phyloP scores from a whole-genome alignment of 2,888 invertebrate species.

The Laspeyria flexula region DNA sequence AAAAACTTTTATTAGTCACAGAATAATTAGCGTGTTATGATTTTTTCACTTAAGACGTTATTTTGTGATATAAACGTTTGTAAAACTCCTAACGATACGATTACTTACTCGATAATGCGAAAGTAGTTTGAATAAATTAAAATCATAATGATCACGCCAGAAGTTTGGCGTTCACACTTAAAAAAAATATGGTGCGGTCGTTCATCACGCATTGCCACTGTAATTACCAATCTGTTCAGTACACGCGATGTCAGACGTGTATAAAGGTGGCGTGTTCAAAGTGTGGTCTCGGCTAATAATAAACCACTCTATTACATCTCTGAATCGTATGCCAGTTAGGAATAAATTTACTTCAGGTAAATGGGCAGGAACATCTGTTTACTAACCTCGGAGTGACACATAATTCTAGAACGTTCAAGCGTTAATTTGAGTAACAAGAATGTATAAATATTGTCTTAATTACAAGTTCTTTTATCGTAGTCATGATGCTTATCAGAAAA shows the following conservation, averaged over 20 bases:
- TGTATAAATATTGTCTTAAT: background rate
- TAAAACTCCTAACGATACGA: too few relatives aligned
- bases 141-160: too few relatives aligned
- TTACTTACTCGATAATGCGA: too few relatives aligned
- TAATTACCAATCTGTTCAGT: background rate
- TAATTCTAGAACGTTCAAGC: background rate
- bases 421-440: background rate
- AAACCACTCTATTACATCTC: slow-evolving; percentile 9
- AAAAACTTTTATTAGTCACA: too few relatives aligned
- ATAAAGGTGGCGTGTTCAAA: slow-evolving; percentile 1
- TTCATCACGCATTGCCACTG: too few relatives aligned
- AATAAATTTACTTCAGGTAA: slow-evolving; percentile 10
- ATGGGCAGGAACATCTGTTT: slow-evolving; percentile 9
- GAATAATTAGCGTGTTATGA: too few relatives aligned
- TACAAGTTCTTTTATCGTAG: background rate
- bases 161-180: too few relatives aligned
- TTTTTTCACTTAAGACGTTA: too few relatives aligned
- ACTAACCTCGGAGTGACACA: background rate
- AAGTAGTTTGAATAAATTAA: too few relatives aligned
- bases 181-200: too few relatives aligned
- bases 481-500: too few relatives aligned
- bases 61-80: too few relatives aligned
- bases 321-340: slow-evolving; percentile 6
- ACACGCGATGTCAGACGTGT: slow-evolving; percentile 4
- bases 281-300: slow-evolving; percentile 11